phyloP scores from a whole-genome alignment of 2,888 invertebrate genomes.

The Odontothrips loti region DNA sequence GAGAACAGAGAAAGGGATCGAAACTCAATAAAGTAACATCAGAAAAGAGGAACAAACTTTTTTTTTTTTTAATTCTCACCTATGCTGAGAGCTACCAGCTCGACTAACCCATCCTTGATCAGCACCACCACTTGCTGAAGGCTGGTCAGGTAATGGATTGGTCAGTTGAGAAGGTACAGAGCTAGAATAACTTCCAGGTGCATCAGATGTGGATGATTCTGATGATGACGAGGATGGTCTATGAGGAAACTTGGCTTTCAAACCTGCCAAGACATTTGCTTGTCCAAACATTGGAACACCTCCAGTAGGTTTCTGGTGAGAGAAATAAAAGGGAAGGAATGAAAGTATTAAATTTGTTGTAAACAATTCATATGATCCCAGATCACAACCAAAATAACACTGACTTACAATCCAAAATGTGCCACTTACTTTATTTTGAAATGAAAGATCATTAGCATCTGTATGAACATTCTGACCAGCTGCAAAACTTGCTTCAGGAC shows the following conservation, averaged over 20 bases:
- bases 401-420: not conserved
- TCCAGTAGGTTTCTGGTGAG: conserved; percentile 57
- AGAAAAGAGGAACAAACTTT: too few relatives aligned
- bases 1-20: not conserved
- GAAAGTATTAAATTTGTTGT: not conserved
- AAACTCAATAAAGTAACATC: not conserved
- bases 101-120: not conserved
- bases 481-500: too few relatives aligned
- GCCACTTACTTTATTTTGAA: not conserved
- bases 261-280: conserved; percentile 40
- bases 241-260: not conserved
- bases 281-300: conserved; percentile 57
- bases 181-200: not conserved
- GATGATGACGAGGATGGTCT: conserved; percentile 2
- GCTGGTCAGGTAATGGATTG: not conserved
- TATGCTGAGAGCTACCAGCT: not conserved
- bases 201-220: not conserved
- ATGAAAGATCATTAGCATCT: not conserved
- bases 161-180: not conserved
- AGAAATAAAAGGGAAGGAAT: not conserved
- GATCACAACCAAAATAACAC: not conserved
- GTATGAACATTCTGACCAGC: too few relatives aligned
- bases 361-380: not conserved
- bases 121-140: not conserved
- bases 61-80: too few relatives aligned